phyloP scores from a whole-genome alignment of 2,888 invertebrate genomes.

The Ophion slaviceki region DNA sequence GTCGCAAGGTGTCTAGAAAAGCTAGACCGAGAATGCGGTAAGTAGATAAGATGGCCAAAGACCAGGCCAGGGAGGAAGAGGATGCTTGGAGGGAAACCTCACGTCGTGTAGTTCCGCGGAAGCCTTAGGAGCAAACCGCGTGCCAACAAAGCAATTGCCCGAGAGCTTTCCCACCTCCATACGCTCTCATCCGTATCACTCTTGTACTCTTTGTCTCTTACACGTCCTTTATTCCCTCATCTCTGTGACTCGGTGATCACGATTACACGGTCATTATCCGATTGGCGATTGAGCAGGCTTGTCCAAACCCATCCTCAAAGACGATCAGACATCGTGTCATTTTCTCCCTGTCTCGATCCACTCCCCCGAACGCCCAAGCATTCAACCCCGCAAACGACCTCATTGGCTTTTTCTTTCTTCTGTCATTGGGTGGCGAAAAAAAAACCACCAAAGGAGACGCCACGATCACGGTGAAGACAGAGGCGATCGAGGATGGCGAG shows the following conservation, averaged over 20 bases:
- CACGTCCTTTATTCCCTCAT: neutral
- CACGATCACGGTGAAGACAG: conserved; percentile 60
- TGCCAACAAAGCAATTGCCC: conserved; percentile 66
- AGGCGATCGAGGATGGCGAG: conserved; percentile 78
- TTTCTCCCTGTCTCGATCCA: neutral
- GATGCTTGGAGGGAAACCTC: conserved; percentile 52
- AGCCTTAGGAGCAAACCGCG: conserved; percentile 63
- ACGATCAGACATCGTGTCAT: neutral
- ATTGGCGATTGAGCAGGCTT: neutral
- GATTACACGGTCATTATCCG: conserved; percentile 44
- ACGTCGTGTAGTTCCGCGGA: conserved; percentile 53
- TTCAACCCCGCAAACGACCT: neutral
- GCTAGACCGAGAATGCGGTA: conserved; percentile 36
- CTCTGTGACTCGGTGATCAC: conserved; percentile 42
- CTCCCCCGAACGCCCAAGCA: neutral
- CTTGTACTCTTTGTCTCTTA: neutral
- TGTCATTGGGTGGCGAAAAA: neutral
- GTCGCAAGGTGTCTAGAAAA: conserved; percentile 57
- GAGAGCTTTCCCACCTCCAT: conserved; percentile 50
- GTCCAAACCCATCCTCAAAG: neutral
- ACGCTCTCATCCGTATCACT: conserved; percentile 19
- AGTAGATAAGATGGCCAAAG: neutral
- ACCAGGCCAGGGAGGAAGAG: neutral
- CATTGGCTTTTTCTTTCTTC: neutral
- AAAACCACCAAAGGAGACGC: conserved; percentile 64